These are phyloP conservation scores for Tor tambroides DNA, from an alignment of 2,113 vertebrate genomes.

Conservation along the genomic window DNA sequence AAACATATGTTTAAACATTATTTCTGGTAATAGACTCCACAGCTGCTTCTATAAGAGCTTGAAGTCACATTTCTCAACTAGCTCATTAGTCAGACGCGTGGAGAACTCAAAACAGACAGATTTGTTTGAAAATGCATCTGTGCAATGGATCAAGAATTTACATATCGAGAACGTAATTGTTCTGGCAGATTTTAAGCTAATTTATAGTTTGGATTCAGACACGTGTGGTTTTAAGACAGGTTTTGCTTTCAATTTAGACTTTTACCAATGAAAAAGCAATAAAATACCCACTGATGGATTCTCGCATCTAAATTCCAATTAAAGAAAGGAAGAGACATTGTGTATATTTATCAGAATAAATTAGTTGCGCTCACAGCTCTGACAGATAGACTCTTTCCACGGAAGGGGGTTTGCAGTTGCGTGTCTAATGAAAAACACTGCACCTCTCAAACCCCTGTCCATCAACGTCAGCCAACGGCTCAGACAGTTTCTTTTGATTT, in stretches of 20 bases:
- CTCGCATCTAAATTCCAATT: constrained; percentile 20
- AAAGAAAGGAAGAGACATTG: constrained; percentile 18
- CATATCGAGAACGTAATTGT: not conserved
- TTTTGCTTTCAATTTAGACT: not conserved
- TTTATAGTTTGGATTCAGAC: not conserved
- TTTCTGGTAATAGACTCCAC: constrained; percentile 37
- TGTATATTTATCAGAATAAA: constrained; percentile 49
- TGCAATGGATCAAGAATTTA: constrained; percentile 27
- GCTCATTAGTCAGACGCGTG: constrained; percentile 45
- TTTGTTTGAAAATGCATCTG: constrained; percentile 40
- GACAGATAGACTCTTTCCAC: constrained; percentile 45
- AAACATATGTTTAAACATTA: constrained; percentile 43
- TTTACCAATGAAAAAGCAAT: not conserved
- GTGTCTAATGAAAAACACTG: constrained; percentile 59
- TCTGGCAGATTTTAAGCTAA: not conserved
- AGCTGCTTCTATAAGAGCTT: constrained; percentile 41
- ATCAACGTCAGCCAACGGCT: constrained; percentile 41
- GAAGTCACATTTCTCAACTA: constrained; percentile 38
- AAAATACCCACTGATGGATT: not conserved
- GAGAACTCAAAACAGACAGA: constrained; percentile 45
- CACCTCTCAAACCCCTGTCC: constrained; percentile 45
- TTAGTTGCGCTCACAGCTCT: constrained; percentile 48
- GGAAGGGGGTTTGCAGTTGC: constrained; percentile 21
- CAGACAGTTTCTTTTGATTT: constrained; percentile 58
- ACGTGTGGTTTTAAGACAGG: not conserved